Conservation (phyloP, 2,888 invertebrate genomes). For the Netelia melanura region DNA sequence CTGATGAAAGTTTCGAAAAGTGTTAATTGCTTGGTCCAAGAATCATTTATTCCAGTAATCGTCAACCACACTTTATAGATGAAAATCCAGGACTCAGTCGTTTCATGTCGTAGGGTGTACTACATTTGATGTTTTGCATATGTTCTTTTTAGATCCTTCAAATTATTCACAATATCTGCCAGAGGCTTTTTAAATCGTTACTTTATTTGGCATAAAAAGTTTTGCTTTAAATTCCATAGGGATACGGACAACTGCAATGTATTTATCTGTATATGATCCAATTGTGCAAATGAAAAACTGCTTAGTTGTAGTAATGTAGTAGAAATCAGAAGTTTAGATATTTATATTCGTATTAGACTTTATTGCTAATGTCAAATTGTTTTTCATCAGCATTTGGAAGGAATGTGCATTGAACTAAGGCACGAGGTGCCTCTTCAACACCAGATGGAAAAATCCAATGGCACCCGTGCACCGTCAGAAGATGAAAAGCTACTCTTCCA, state of each 20-base stretch:
- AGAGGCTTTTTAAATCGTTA: background rate
- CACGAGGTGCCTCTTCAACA: slow-evolving; percentile 76
- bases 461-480: slow-evolving; percentile 69
- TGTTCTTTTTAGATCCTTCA: background rate
- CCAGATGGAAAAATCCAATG: slow-evolving; percentile 73
- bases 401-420: slow-evolving; percentile 65
- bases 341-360: background rate
- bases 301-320: no score
- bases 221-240: no score
- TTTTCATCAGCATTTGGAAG: slow-evolving; percentile 66
- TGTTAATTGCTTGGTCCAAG: background rate
- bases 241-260: no score
- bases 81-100: background rate
- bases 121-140: background rate
- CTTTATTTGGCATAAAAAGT: no score
- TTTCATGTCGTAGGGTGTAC: background rate
- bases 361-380: background rate
- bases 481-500: slow-evolving; percentile 69
- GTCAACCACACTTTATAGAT: background rate
- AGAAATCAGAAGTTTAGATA: no score
- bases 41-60: background rate
- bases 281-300: no score
- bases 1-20: background rate
- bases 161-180: background rate
- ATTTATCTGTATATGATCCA: no score